Evolutionary conservation across 2,797 vertebrate species (phyloP).

Genomic region (Phrynocephalus guinanensis): DNA sequence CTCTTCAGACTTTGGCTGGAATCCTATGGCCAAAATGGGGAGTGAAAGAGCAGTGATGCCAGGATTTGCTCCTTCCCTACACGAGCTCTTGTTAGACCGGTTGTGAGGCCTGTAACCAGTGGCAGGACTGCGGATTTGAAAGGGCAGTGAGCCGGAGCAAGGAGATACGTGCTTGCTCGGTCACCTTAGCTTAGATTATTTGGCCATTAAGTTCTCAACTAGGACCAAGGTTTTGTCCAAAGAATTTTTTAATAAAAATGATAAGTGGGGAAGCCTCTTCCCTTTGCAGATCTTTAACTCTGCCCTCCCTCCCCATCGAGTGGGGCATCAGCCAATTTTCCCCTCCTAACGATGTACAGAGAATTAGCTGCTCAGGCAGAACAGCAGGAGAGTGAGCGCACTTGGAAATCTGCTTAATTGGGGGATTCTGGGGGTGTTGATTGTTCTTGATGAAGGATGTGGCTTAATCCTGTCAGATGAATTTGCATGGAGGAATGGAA

Average conservation of each 20-base stretch:
- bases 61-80: no score
- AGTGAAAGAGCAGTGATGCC: no score
- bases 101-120: no score
- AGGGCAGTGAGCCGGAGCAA: no score
- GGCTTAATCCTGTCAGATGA: neutral
- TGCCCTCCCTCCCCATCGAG: neutral
- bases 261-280: neutral
- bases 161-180: no score
- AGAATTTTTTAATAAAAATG: neutral
- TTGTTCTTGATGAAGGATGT: neutral
- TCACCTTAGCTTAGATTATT: no score
- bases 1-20: no score
- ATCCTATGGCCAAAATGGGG: no score
- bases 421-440: no score
- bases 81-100: no score
- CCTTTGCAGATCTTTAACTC: neutral
- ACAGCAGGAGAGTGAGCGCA: neutral
- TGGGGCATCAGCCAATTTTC: neutral
- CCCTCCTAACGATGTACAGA: neutral
- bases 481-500: neutral
- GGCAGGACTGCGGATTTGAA: no score
- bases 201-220: no score
- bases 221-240: neutral
- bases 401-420: neutral
- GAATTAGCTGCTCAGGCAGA: slow-evolving; percentile 19